Evolutionary conservation across 2,888 invertebrate genomes (phyloP).

Genomic region (Apotomis betuletana): DNA sequence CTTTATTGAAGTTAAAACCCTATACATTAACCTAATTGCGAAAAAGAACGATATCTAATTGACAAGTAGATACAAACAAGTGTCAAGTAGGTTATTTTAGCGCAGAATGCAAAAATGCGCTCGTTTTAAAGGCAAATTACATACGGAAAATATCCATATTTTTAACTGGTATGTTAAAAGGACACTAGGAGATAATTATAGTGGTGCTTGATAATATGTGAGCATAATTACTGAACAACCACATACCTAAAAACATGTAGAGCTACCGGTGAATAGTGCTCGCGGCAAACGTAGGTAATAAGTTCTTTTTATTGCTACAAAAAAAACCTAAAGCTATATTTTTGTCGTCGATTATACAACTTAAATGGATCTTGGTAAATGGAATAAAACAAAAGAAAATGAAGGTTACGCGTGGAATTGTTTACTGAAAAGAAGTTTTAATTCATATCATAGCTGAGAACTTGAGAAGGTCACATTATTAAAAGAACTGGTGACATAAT

Average conservation of each 20-base stretch:
- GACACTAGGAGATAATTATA: background rate
- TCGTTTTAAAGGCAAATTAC: background rate
- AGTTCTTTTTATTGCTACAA: too few species aligned
- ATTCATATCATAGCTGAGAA: too few species aligned
- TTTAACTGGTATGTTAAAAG: background rate
- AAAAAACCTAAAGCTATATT: too few species aligned
- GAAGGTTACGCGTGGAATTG: too few species aligned
- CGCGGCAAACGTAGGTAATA: background rate
- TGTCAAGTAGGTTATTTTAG: background rate
- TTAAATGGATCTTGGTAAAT: background rate
- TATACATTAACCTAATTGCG: background rate
- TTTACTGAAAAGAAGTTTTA: too few species aligned
- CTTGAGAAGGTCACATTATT: background rate
- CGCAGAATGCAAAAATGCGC: background rate
- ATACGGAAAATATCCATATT: background rate
- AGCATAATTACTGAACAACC: background rate
- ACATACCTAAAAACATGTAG: background rate
- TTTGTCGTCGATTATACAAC: background rate
- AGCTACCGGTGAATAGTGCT: background rate
- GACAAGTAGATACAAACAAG: background rate
- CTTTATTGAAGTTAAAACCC: background rate
- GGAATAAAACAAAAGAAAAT: background rate
- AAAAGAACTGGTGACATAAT: too few species aligned
- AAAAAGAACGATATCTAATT: background rate
- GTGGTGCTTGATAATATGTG: conserved; percentile 8